Evolutionary conservation across 2,113 vertebrate species (phyloP).

Genomic region (Sebastes fasciatus): DNA sequence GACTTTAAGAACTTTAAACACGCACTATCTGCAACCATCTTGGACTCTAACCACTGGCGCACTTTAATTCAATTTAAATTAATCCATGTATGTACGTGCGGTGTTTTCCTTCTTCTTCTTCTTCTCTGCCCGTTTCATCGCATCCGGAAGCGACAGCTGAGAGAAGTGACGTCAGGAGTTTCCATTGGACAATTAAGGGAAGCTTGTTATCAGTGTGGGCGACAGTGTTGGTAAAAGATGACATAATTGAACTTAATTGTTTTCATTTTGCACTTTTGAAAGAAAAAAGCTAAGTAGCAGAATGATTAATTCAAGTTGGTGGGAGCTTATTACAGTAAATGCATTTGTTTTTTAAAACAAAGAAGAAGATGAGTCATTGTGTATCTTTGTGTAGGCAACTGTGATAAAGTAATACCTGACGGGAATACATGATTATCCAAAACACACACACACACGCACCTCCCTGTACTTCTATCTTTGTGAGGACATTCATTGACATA

Average conservation of each 20-base stretch:
- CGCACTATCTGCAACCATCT: no score
- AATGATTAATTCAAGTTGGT: not conserved
- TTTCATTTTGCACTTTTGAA: not conserved
- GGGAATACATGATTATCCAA: not conserved
- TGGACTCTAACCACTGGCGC: no score
- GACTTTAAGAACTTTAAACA: no score
- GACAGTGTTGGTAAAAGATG: not conserved
- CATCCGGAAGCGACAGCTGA: slow-evolving; percentile 79
- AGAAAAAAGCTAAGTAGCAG: not conserved
- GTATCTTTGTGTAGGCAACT: not conserved
- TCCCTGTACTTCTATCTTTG: no score
- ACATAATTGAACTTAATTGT: slow-evolving; percentile 29
- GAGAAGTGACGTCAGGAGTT: slow-evolving; percentile 67
- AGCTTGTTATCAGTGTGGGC: slow-evolving; percentile 38
- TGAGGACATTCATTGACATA: no score
- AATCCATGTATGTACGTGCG: no score
- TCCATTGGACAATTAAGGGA: slow-evolving; percentile 56
- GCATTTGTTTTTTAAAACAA: not conserved
- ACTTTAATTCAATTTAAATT: no score
- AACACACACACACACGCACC: not conserved
- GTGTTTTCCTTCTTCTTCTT: slow-evolving; percentile 19
- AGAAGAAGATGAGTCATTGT: not conserved
- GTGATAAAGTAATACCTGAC: not conserved
- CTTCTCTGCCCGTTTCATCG: slow-evolving; percentile 64
- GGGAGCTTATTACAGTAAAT: not conserved